Evolutionary conservation across 2,113 vertebrate species (phyloP), one percentile per base, ranked within the genome.

Genomic region (Nycticorax nycticorax): DNA sequence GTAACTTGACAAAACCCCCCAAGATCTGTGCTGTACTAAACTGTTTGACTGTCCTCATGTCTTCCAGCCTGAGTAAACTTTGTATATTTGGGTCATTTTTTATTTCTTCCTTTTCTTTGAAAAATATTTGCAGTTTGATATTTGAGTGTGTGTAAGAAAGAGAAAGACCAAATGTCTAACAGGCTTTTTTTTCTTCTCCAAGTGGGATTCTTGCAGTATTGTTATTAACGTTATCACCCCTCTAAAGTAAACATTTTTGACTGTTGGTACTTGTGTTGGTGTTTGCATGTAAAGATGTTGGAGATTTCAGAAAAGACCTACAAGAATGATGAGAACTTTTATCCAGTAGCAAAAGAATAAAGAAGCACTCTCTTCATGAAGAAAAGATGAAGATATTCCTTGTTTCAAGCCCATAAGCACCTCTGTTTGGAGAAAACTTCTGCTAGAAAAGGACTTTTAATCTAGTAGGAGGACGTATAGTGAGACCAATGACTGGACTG

Each of bases 31-130:
- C 43, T 92, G 33, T 73, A 30, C 60, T 86, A 23, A 71, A 71
- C 14, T 78, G 32, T 52, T 78, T 64, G 50, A 55, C 18, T 83
- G 8, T 28, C 53, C 23, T 78, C 52, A 3, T 19, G 24, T 64
- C 69, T 95, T 93, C 64, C 62, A 85, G 7, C 60, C 39, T 90
- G 45, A 37, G 64, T 75, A 52, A 95, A 80, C 17, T 41, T 63
- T 59, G 37, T 3, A 4, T 60, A 45, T 75, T 78, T 62, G 22
- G 41, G 12, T 60, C 2, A 8, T 53, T 72, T 92, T 79, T 90
- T 47, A 66, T 67, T 86, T 84, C 28, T 48, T 52, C 19, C 18
- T 92, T 84, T 81, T 57, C 72, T 86, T 59, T 81, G 33, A 82
- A 64, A 47, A 19, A 8, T 87, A 39, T 84, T 84, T 81, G 21